Percentiles rank a stretch among this genome's conserved stretches.
Evolutionary conservation across 2,888 invertebrate species (phyloP).

Genomic region (Mythimna ferrago): DNA sequence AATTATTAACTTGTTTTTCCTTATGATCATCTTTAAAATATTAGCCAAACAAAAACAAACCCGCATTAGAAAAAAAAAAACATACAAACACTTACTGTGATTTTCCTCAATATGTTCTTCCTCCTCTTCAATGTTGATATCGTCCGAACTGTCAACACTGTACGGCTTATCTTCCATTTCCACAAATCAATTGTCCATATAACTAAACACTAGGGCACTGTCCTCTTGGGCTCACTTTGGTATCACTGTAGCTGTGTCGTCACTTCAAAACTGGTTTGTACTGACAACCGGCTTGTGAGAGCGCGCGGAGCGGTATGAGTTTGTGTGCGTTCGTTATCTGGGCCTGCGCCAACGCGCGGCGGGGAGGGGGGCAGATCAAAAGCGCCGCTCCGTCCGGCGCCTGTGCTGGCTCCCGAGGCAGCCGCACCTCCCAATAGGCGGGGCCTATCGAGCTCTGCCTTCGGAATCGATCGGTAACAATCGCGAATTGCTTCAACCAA

Average conservation of each 20-base stretch:
- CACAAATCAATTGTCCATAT: conserved; percentile 81
- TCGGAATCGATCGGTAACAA: conserved; percentile 86
- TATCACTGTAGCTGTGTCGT: conserved; percentile 83
- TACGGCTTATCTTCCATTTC: conserved; percentile 89
- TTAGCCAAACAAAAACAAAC: conserved; percentile 39
- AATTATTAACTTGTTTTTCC: conserved; percentile 34
- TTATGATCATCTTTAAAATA: conserved; percentile 19
- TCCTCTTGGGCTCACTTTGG: conserved; percentile 77
- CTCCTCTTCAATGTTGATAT: conserved; percentile 88
- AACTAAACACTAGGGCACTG: conserved; percentile 83
- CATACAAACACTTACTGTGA: conserved; percentile 79
- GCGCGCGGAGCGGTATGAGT: conserved; percentile 89
- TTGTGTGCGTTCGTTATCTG: conserved; percentile 87
- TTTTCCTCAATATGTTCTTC: conserved; percentile 86
- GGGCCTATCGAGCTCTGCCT: conserved; percentile 87
- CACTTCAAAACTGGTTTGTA: conserved; percentile 87
- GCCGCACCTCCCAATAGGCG: conserved; percentile 88
- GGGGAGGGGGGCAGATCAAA: conserved; percentile 85
- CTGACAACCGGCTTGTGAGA: conserved; percentile 89
- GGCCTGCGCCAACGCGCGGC: conserved; percentile 79
- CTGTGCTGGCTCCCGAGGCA: conserved; percentile 88
- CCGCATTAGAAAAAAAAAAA: conserved; percentile 16
- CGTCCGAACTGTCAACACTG: conserved; percentile 89
- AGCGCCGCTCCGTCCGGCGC: conserved; percentile 84
- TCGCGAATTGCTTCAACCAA: conserved; percentile 81